Conservation (phyloP, 2,797 vertebrate species). For the Lagorchestes hirsutus region DNA sequence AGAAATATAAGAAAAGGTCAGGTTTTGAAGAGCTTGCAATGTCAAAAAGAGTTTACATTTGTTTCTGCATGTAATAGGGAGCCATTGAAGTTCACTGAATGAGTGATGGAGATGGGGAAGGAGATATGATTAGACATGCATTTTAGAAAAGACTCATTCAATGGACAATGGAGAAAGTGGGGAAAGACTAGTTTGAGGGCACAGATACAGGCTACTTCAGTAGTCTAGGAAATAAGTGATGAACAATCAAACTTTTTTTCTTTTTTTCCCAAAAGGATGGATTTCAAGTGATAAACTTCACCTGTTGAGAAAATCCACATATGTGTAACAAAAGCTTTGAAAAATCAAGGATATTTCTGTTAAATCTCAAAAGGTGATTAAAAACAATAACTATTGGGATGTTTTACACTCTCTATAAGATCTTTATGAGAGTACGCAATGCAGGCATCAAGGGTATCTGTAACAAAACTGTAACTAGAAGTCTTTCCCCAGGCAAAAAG, state of each 20-base stretch:
- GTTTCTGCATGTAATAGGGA: not conserved
- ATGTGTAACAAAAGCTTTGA: not conserved
- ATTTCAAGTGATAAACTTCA: not conserved
- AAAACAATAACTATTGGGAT: not conserved
- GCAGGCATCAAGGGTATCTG: not conserved
- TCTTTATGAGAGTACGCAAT: not conserved
- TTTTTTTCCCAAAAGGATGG: not conserved
- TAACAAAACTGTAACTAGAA: not conserved
- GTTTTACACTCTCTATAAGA: not conserved
- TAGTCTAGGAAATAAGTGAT: not conserved
- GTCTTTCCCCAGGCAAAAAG: not conserved
- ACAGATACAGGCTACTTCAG: not conserved
- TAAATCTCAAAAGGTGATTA: not conserved
- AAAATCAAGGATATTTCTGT: not conserved
- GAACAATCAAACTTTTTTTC: not conserved
- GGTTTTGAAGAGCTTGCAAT: not conserved
- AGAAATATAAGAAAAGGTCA: not conserved
- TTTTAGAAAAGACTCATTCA: not conserved
- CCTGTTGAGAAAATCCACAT: not conserved
- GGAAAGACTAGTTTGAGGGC: not conserved
- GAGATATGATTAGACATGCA: not conserved
- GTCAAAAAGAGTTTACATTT: not conserved
- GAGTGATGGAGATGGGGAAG: not conserved
- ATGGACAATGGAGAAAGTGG: not conserved
- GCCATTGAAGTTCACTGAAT: not conserved